Evolutionary conservation across 1,140 invertebrate genomes (phyloP).

Genomic region (Brachionus paranguensis): DNA sequence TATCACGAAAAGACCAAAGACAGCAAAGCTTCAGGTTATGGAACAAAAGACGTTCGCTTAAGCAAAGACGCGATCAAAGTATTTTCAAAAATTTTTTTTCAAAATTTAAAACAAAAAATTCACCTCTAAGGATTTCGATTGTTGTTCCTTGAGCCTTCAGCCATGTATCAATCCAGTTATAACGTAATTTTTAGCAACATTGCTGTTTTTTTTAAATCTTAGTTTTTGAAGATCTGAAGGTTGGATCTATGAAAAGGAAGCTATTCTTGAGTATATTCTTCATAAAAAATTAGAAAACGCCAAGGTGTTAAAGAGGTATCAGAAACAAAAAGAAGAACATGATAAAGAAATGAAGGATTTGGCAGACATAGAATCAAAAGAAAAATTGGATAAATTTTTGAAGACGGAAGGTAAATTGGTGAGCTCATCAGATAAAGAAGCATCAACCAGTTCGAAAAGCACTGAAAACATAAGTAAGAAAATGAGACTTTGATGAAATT

Average conservation of each 20-base stretch:
- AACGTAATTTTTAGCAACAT: constrained; percentile 59
- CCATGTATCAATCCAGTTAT: constrained; percentile 83
- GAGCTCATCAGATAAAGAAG: background rate
- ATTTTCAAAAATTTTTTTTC: background rate
- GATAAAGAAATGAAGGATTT: constrained; percentile 62
- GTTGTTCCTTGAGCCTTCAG: constrained; percentile 90
- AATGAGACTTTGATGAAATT: background rate
- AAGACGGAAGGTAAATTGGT: constrained; percentile 60
- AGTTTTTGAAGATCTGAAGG: constrained; percentile 69
- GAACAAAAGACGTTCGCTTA: constrained; percentile 62
- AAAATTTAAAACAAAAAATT: no score
- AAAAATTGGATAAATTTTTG: constrained; percentile 69
- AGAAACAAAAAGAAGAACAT: constrained; percentile 67
- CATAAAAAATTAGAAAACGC: constrained; percentile 87
- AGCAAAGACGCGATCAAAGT: constrained; percentile 89
- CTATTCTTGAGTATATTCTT: constrained; percentile 89
- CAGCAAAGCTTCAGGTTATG: constrained; percentile 76
- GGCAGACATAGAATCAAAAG: constrained; percentile 65
- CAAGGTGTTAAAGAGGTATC: constrained; percentile 82
- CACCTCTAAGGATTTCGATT: constrained; percentile 73
- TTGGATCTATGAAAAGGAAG: constrained; percentile 92
- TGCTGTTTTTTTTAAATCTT: background rate
- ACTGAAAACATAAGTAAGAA: background rate
- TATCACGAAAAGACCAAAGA: constrained; percentile 98
- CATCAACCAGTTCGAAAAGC: background rate